Evolutionary conservation across 2,888 invertebrate species (phyloP), one percentile per base, ranked within the genome.

Genomic region (Dicycla oo): DNA sequence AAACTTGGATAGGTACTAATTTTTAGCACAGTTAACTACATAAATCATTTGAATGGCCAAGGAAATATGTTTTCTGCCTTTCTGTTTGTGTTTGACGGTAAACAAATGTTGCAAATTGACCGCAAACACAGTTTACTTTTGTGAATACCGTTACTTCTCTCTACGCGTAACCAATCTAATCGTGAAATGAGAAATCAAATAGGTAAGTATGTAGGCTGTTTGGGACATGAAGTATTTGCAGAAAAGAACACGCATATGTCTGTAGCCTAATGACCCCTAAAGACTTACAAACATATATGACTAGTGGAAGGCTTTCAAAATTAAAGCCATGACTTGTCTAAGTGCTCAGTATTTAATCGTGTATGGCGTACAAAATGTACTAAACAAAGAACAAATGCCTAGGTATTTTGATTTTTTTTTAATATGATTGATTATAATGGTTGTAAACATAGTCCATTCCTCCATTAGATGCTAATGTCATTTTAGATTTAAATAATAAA

Each of bases 131-230:
- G 63, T 54, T 56, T 67, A 61, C 68, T 74, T 53, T 76, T 75
- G 49, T 64, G 66, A 56, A 57, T 70, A 58, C 79, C 79, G 82
- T 79, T 81, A 63, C 30, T 10, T 34, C n/a, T 73, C 45, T 64
- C 58, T 60, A 58, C n/a, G 53, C 43, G 66, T 72, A 58, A 43
- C 61, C 61, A 69, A 77, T 72, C 18, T 58, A 67, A 65, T 53
- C 40, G 68, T 20, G 18, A 63, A 63, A 47, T 62, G 62, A 75
- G 56, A 56, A 60, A 49, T 62, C 62, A 54, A 53, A 60, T 67
- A 18, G 20, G 7, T 67, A 18, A 15, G 7, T 40, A 26, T 49
- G 56, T 64, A 49, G 49, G 43, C 5, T 57, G 43, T 30, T n/a
- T 54, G n/a, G 5, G n/a, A 30, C n/a, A 62, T 45, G 26, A 26